phyloP scores from a whole-genome alignment of 2,113 vertebrate species.

The Anoplopoma fimbria region DNA sequence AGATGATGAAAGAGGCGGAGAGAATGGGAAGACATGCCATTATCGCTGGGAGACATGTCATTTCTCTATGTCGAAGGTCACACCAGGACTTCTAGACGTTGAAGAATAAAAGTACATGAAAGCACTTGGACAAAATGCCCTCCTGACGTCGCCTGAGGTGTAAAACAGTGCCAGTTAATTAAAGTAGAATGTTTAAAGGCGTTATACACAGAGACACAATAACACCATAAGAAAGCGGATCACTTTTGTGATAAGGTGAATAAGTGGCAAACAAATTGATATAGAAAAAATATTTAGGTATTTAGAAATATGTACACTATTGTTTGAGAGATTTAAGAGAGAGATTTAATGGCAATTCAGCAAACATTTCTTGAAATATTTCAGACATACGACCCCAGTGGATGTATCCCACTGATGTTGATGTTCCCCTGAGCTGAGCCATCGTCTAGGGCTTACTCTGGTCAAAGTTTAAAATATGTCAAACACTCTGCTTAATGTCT shows the following conservation, averaged over 20 bases:
- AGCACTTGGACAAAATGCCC: constrained; percentile 21
- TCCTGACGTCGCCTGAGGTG: neutral
- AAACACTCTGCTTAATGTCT: neutral
- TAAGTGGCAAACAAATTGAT: neutral
- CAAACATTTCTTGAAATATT: neutral
- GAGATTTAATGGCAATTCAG: neutral
- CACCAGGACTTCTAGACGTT: constrained; percentile 8
- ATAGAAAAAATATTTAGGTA: neutral
- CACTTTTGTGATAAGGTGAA: neutral
- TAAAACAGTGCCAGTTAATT: constrained; percentile 8
- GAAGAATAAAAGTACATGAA: constrained; percentile 13
- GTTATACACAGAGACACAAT: neutral
- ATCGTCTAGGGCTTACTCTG: too few species aligned
- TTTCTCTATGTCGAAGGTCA: constrained; percentile 45
- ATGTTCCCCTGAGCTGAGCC: too few species aligned
- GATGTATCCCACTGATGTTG: neutral
- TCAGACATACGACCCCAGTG: neutral
- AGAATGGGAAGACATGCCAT: constrained; percentile 27
- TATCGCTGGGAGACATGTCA: constrained; percentile 39
- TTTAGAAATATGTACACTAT: neutral
- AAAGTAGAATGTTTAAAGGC: constrained; percentile 6
- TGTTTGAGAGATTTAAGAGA: neutral
- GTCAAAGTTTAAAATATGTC: neutral
- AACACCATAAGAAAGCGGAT: neutral
- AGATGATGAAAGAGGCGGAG: constrained; percentile 39